Percentiles rank a stretch among this genome's conserved stretches.
These are phyloP conservation scores for Psittacula echo DNA, from an alignment of 2,797 vertebrate genomes.

Conservation along the genomic window DNA sequence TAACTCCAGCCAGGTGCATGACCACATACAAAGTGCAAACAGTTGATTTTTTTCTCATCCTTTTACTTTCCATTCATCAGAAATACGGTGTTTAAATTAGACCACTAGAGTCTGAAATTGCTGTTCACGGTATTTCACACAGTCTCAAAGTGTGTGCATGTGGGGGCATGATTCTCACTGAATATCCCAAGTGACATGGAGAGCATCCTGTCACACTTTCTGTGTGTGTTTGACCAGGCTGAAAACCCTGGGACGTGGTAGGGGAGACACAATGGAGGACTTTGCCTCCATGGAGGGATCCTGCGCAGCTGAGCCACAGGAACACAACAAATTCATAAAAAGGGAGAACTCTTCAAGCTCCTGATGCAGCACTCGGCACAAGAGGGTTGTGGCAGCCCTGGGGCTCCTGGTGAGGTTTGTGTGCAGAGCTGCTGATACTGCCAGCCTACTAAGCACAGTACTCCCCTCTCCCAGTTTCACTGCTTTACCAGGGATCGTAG, in stretches of 20 bases:
- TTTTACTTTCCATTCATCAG: not conserved
- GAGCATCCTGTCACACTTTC: not conserved
- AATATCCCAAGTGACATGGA: not conserved
- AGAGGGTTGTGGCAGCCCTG: not conserved
- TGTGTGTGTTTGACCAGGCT: not conserved
- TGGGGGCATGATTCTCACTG: not conserved
- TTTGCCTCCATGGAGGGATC: not conserved
- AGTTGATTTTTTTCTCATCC: not conserved
- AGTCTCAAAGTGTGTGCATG: not conserved
- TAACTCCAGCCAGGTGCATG: not conserved
- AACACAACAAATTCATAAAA: not conserved
- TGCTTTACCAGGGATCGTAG: not conserved
- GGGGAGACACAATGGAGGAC: not conserved
- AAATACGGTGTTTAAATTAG: not conserved
- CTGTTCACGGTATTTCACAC: not conserved
- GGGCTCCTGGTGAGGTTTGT: too few species aligned
- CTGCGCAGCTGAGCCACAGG: not conserved
- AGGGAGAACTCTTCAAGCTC: not conserved
- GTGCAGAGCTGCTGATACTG: not conserved
- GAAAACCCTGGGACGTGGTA: rapidly evolving
- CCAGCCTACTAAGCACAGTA: not conserved
- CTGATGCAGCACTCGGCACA: not conserved
- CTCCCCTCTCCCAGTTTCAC: not conserved
- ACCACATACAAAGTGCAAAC: not conserved
- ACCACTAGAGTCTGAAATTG: not conserved